phyloP scores from a whole-genome alignment of 2,888 invertebrate genomes.

The Elegia similella region DNA sequence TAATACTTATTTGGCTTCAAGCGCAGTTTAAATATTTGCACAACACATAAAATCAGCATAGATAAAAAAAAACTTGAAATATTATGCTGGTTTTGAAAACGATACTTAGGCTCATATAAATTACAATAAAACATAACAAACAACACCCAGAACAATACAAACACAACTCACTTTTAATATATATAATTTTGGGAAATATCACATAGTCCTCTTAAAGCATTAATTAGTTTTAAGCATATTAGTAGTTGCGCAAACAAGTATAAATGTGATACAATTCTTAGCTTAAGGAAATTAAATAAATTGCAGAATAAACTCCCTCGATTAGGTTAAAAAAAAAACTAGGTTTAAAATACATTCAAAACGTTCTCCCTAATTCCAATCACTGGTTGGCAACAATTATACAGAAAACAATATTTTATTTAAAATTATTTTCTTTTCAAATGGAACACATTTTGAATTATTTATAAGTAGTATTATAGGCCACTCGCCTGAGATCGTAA shows the following conservation, averaged over 20 bases:
- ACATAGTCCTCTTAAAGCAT: slow-evolving; percentile 47
- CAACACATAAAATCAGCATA: neutral
- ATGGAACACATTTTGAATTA: slow-evolving; percentile 30
- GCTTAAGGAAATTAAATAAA: slow-evolving; percentile 29
- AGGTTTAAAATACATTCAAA: neutral
- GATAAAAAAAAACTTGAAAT: neutral
- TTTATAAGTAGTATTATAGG: slow-evolving; percentile 32
- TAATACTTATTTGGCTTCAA: slow-evolving; percentile 7
- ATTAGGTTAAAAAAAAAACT: neutral
- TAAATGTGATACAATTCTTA: slow-evolving; percentile 22
- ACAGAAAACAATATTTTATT: slow-evolving; percentile 12
- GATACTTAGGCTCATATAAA: slow-evolving; percentile 9
- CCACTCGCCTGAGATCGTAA: slow-evolving; percentile 53
- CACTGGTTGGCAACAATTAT: slow-evolving; percentile 9
- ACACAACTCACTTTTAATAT: slow-evolving; percentile 38
- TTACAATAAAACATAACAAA: slow-evolving; percentile 40
- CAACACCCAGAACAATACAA: slow-evolving; percentile 37
- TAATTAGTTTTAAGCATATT: slow-evolving; percentile 36
- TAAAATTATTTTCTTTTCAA: slow-evolving; percentile 18
- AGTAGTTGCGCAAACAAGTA: slow-evolving; percentile 34
- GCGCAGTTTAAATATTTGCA: neutral
- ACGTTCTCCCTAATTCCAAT: neutral
- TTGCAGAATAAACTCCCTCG: neutral
- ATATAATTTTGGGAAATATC: slow-evolving; percentile 56
- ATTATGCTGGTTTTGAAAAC: neutral